Base-by-base conservation (phyloP, 2,113 vertebrate genomes). In the Saccopteryx leptura region DNA sequence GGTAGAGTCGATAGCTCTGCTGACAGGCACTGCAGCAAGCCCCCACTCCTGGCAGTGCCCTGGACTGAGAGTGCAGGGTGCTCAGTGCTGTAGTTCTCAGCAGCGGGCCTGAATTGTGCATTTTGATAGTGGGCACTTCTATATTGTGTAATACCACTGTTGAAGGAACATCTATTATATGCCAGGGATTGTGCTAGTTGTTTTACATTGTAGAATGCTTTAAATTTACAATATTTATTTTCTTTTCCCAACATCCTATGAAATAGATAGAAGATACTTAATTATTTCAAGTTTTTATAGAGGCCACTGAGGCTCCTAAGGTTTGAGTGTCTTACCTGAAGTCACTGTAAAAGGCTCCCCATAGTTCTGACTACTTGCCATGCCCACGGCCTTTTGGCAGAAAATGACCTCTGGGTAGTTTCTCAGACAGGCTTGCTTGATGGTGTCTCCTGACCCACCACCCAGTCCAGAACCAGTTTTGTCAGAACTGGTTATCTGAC, bases 201-300 rank as follows among this genome's bases (percentile, higher is more conserved):
- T 71, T 79, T 84, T 39, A 17, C 58, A 33, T 46, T 75, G 24
- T 56, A 4, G 48, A 79, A 18, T 80, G 54, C 75, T 88, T 75
- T 80, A 58, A 88, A 79, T 63, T 88, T 80, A 56, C 24, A 88
- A 4, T 8, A 46, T 80, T 78, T 84, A 72, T 84, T 91, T 97
- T 23, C 52, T 46, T 63, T 61, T 84, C 33, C 48, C 6, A 94
- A 26, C 39, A 65, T 90, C 56, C 21, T 66, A 75, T 61, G 33
- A 61, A 71, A 76, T 78, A 79, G 15, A 66, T 54, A 31, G 18
- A 26, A n/a, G 21, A 54, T 19, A 66, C 21, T 31, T 89, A 94
- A 58, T 87, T 92, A 72, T 86, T 88, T 86, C 61, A 11, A 48
- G 8, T 85, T 94, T 94, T 65, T 79, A 71, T 61, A 87, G 74